Conservation (phyloP, 2,797 vertebrate species). For the Megaceryle alcyon region DNA sequence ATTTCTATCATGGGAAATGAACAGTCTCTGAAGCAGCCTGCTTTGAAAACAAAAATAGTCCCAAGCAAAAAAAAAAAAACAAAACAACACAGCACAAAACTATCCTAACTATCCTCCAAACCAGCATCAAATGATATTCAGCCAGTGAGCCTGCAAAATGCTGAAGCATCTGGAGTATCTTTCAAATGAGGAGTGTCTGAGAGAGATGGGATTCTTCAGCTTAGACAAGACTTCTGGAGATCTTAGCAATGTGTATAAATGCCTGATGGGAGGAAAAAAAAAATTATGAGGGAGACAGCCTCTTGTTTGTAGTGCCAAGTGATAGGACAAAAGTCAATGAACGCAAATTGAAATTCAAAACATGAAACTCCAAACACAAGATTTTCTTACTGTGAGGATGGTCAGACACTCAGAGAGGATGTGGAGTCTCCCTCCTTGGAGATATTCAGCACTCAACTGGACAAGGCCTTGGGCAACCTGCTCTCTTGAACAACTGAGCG, state of each 20-base stretch:
- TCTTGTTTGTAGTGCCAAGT: background rate
- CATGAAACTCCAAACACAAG: background rate
- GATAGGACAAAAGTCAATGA: background rate
- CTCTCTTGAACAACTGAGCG: background rate
- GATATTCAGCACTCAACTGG: background rate
- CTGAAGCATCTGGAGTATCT: background rate
- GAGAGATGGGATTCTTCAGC: background rate
- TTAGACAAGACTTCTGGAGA: background rate
- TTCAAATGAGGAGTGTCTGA: background rate
- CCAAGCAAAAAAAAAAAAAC: background rate
- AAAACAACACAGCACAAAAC: background rate
- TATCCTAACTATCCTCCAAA: background rate
- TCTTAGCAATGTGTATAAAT: background rate
- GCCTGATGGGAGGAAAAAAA: background rate
- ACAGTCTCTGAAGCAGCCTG: background rate
- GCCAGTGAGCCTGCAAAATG: background rate
- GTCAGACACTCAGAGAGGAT: background rate
- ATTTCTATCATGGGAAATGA: background rate
- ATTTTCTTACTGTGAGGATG: background rate
- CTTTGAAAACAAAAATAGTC: background rate
- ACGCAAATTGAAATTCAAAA: background rate
- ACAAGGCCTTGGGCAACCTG: background rate
- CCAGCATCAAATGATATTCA: background rate
- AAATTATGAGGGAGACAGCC: background rate
- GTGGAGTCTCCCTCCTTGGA: background rate